Conservation (phyloP, 2,113 vertebrate genomes). For the Eurypyga helias region DNA sequence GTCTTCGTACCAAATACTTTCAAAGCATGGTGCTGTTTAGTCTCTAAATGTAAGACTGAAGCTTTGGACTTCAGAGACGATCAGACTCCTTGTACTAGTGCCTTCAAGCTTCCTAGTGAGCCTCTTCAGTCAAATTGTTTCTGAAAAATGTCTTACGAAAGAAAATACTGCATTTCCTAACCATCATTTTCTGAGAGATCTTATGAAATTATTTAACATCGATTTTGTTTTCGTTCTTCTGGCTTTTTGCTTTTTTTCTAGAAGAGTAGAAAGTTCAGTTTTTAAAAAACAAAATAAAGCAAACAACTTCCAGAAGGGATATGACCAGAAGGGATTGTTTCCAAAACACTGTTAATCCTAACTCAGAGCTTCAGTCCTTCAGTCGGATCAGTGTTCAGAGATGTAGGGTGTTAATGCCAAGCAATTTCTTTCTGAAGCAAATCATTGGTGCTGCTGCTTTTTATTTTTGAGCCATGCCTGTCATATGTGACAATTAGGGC, state of each 20-base stretch:
- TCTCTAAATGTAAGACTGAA: not conserved
- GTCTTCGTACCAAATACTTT: slow-evolving; percentile 21
- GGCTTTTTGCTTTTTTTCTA: not conserved
- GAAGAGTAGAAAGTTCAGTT: not conserved
- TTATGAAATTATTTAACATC: not conserved
- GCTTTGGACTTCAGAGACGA: not conserved
- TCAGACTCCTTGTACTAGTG: not conserved
- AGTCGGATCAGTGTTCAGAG: not conserved
- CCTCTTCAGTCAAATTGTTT: not conserved
- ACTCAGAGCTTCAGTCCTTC: not conserved
- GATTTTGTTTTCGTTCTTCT: not conserved
- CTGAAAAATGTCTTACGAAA: not conserved
- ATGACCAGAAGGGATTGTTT: not conserved
- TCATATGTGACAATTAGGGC: slow-evolving; percentile 9
- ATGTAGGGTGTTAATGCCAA: not conserved
- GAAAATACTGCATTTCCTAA: not conserved
- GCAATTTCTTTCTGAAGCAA: slow-evolving; percentile 21
- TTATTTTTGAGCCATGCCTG: slow-evolving; percentile 66
- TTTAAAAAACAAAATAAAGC: not conserved
- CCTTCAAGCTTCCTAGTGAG: not conserved
- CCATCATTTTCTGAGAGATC: not conserved
- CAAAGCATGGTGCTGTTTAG: not conserved
- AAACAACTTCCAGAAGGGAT: slow-evolving; percentile 3
- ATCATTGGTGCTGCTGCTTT: slow-evolving; percentile 21
- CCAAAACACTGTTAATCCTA: not conserved